Evolutionary conservation across 1,140 invertebrate genomes (phyloP).

Genomic region (Drosophila aff.): DNA sequence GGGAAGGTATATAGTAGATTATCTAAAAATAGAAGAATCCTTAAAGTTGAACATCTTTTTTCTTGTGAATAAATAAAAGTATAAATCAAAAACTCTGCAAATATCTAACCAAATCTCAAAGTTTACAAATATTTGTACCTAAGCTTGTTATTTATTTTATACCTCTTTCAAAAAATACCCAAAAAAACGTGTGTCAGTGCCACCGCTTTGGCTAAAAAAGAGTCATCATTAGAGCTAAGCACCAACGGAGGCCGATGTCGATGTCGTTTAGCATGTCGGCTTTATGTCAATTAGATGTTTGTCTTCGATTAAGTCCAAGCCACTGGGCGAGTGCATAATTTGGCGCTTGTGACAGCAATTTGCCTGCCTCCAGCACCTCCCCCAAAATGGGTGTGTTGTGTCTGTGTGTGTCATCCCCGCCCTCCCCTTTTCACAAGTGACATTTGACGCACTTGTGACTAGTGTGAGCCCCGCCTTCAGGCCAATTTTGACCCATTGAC

Average conservation of each 20-base stretch:
- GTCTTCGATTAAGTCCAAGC: constrained; percentile 72
- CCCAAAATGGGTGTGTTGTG: constrained; percentile 1
- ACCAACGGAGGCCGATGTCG: constrained; percentile 40
- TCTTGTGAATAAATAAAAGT: neutral
- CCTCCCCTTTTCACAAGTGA: neutral
- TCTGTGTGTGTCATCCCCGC: neutral
- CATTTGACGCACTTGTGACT: constrained; percentile 49
- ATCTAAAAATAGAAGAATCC: no score
- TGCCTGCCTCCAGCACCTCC: constrained; percentile 39
- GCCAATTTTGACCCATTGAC: constrained; percentile 55
- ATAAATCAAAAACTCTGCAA: no score
- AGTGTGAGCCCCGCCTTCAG: constrained; percentile 22
- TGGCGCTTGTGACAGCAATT: constrained; percentile 79
- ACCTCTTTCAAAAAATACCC: neutral
- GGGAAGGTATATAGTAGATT: neutral
- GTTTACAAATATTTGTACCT: neutral
- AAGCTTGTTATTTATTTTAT: neutral
- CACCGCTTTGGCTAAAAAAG: constrained; percentile 15
- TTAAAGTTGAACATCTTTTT: neutral
- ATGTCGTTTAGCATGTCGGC: constrained; percentile 77
- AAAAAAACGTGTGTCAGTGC: neutral
- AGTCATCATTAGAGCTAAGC: constrained; percentile 63
- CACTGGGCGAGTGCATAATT: constrained; percentile 71
- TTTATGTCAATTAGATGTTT: constrained; percentile 83
- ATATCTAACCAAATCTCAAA: neutral